These are phyloP conservation scores for Hydrolagus affinis DNA, from an alignment of 2,113 vertebrate genomes.

Conservation along the genomic window DNA sequence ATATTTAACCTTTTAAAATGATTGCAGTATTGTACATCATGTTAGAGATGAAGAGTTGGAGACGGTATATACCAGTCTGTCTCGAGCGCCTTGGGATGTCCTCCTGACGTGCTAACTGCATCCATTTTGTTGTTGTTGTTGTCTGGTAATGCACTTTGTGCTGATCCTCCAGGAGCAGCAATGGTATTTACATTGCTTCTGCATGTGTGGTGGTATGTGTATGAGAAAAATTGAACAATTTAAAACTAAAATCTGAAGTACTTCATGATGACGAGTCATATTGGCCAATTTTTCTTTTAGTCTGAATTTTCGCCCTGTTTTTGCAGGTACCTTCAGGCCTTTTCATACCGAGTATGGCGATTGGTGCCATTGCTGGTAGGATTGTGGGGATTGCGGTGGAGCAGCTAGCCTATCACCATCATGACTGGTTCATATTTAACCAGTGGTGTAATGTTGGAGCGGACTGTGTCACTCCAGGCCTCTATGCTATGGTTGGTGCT, in stretches of 20 bases:
- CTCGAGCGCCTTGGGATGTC: no score
- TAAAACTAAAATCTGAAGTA: not conserved
- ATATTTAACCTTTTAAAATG: no score
- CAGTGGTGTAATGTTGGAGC: constrained; percentile 96
- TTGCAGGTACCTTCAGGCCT: constrained; percentile 82
- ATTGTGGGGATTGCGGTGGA: constrained; percentile 95
- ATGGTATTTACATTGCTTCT: no score
- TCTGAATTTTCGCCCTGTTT: not conserved
- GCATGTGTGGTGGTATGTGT: not conserved
- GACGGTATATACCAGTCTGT: no score
- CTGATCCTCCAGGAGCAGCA: no score
- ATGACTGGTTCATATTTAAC: constrained; percentile 95
- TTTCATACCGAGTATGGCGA: constrained; percentile 98
- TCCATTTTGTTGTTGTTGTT: no score
- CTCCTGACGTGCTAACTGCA: no score
- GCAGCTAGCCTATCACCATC: constrained; percentile 91
- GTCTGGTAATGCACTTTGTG: no score
- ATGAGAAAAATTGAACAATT: not conserved
- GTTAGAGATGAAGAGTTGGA: no score
- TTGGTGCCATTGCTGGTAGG: constrained; percentile 89
- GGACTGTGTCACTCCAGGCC: constrained; percentile 93
- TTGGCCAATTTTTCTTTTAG: not conserved
- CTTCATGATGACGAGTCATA: not conserved
- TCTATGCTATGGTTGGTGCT: constrained; percentile 97
- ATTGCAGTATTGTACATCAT: no score